Base-by-base conservation (phyloP, 1,140 invertebrate genomes). In the Calliopsis andreniformis region DNA sequence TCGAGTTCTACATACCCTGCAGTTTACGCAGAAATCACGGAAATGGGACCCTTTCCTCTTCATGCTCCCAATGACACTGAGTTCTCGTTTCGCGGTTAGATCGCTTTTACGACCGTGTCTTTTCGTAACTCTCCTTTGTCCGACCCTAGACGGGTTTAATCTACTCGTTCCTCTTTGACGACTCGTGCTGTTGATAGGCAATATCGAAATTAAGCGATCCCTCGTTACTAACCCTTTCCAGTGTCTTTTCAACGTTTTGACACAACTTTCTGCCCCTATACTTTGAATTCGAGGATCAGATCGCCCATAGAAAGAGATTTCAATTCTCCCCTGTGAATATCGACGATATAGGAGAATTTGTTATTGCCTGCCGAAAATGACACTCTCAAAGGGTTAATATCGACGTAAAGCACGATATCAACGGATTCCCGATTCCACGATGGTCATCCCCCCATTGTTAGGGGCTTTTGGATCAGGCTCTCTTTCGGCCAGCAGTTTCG, bases 351-450 rank as follows among this genome's bases (percentile, higher is more conserved):
- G n/a, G n/a, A n/a, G n/a, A n/a, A n/a, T n/a, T n/a, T n/a, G n/a
- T n/a, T n/a, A n/a, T n/a, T n/a, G n/a, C n/a, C n/a, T n/a, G n/a
- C n/a, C n/a, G n/a, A n/a, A n/a, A n/a, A n/a, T n/a, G n/a, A n/a
- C n/a, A n/a, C n/a, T n/a, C n/a, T 30, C 2, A 72, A 63, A 72
- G 43, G 56, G 59, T 72, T 72, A 72, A 72, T 72, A 72, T 72
- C 32, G 45, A 30, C 69, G 35, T 5, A 63, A 63, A 72, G 39
- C 4, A 47, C 42, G 58, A 72, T 72, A 63, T 20, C 58, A 62
- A 47, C 20, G 53, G 58, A 42, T 25, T 53, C n/a, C 18, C 28
- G 25, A 30, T 59, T 61, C n/a, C 16, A 35, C 16, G 51, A 70
- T 30, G 20, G 55, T 47, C n/a, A 59, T 70, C 28, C 30, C 20